phyloP scores from a whole-genome alignment of 2,888 invertebrate genomes.

The Stegophylla sp. region DNA sequence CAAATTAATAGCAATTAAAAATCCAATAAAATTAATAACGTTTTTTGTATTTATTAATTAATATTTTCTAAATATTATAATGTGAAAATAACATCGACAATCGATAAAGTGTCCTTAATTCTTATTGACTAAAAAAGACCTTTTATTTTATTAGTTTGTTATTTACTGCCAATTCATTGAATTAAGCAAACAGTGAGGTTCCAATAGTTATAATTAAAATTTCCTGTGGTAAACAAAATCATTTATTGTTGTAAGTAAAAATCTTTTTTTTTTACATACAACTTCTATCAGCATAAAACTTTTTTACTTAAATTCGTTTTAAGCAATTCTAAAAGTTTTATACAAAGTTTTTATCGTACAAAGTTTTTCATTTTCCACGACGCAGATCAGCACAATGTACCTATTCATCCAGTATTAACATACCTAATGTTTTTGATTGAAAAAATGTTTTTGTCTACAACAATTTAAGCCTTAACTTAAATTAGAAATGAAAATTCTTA shows the following conservation, averaged over 20 bases:
- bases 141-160: neutral
- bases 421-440: neutral
- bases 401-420: neutral
- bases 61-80: too few species aligned
- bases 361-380: neutral
- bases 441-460: too few species aligned
- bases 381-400: neutral
- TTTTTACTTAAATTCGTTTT: neutral
- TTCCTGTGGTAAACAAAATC: neutral
- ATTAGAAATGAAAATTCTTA: too few species aligned
- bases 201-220: neutral
- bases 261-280: neutral
- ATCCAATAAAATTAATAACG: too few species aligned
- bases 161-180: neutral
- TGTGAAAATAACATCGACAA: too few species aligned
- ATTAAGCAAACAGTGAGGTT: neutral
- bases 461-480: too few species aligned
- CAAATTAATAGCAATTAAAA: too few species aligned
- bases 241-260: neutral
- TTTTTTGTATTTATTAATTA: too few species aligned
- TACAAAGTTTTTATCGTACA: neutral
- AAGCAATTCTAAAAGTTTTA: neutral
- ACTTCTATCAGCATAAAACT: neutral
- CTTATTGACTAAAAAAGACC: too few species aligned
- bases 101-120: too few species aligned